Evolutionary conservation across 2,797 vertebrate genomes (phyloP), one percentile per base, ranked within the genome.

Genomic region (Nyctalus aviator): DNA sequence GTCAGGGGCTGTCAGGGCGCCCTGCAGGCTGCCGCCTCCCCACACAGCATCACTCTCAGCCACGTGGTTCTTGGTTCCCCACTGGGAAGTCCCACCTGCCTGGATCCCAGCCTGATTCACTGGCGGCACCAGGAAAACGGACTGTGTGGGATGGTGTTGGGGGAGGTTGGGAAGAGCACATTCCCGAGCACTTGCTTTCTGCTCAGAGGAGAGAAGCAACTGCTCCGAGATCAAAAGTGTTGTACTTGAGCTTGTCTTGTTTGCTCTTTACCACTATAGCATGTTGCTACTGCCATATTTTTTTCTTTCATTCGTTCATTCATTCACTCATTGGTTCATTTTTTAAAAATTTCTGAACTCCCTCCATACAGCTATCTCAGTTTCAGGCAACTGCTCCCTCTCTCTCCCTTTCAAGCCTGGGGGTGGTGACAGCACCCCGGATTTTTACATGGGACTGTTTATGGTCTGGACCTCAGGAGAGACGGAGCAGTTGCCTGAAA

Each of bases 41-140:
- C 97, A 96, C 78, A 12, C 75, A 64, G 17, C 96, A 96, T 96
- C 96, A 96, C 50, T 97, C 96, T 96, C 84, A 73, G 93, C 84
- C 97, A 96, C n/a, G 55, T 95, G 96, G 97, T 96, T 94, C 95
- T 97, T 95, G 96, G 88, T 95, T 96, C 77, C 86, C 93, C 5
- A 0, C 85, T 90, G 95, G 85, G 84, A 89, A 97, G 89, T 92
- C 91, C 94, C 75, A 83, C 89, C 92, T 48, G n/a, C 79, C 97
- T 1, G 96, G 88, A 81, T 0, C 25, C 69, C 83, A 96, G 96
- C 84, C 88, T 86, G 69, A 78, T 95, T 69, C 62, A 75, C 95
- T 96, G 88, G 96, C 93, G 96, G 64, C 84, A 93, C 57, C 69
- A 83, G 86, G 94, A 82, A 37, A 93, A 93, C 6, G 50, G 93